Percentiles rank a stretch among this genome's conserved stretches.
Evolutionary conservation across 2,113 vertebrate genomes (phyloP).

Genomic region (Ploceus nigricollis): DNA sequence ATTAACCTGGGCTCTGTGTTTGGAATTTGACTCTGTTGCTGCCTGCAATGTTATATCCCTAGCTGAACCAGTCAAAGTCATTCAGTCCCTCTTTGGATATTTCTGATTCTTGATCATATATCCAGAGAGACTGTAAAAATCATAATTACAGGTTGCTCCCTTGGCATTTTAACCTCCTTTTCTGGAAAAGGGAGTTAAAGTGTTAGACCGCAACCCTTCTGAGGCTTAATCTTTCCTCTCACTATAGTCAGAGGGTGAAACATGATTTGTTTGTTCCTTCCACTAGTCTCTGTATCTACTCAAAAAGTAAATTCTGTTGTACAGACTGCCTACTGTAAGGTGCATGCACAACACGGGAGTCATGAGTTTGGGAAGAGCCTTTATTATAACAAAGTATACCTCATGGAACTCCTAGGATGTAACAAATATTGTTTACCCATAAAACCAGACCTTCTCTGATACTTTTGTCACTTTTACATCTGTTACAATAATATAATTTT

Average conservation of each 20-base stretch:
- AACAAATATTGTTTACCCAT: background rate
- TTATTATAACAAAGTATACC: background rate
- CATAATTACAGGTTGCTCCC: background rate
- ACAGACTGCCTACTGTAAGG: background rate
- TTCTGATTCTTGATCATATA: background rate
- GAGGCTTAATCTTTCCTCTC: background rate
- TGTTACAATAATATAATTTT: background rate
- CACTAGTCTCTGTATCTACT: background rate
- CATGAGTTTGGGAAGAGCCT: background rate
- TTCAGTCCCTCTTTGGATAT: background rate
- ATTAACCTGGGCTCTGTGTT: background rate
- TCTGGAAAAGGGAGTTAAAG: background rate
- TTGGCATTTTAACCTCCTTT: background rate
- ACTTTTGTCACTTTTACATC: background rate
- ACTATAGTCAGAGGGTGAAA: background rate
- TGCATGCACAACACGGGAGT: background rate
- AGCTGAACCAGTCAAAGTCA: background rate
- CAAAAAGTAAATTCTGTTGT: background rate
- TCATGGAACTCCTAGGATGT: background rate
- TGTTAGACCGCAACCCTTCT: background rate
- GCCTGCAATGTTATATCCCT: rapidly evolving
- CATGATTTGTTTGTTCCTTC: background rate
- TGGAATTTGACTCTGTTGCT: background rate
- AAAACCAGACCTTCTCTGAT: background rate
- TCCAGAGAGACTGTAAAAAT: background rate